phyloP scores from a whole-genome alignment of 2,797 vertebrate species.

The Lacerta bilineata region DNA sequence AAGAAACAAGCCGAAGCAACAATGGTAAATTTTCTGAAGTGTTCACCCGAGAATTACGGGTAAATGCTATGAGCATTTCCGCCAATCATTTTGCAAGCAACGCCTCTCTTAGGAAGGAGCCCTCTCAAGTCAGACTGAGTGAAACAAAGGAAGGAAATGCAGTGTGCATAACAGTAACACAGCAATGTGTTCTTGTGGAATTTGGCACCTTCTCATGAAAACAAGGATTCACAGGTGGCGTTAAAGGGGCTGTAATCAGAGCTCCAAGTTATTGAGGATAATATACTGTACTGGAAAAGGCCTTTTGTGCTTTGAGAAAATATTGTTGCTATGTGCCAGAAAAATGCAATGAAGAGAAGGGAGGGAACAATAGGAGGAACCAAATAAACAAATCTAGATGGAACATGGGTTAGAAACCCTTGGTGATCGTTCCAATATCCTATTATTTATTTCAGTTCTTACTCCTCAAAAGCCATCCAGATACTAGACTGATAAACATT shows the following conservation, averaged over 20 bases:
- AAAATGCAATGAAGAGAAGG: neutral
- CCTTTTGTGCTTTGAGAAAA: neutral
- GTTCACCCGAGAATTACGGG: neutral
- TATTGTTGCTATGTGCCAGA: neutral
- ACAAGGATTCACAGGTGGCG: constrained; percentile 9
- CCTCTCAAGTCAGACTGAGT: neutral
- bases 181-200: neutral
- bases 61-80: neutral
- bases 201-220: neutral
- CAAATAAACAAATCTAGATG: constrained; percentile 10
- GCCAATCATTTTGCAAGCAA: constrained; percentile 14
- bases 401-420: neutral
- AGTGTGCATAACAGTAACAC: neutral
- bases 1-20: neutral
- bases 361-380: neutral
- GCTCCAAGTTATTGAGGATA: neutral
- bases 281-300: neutral
- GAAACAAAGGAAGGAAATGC: neutral
- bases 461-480: neutral
- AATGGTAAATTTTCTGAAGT: neutral
- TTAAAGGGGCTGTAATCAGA: constrained; percentile 7
- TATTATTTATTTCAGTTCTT: constrained; percentile 21
- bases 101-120: neutral
- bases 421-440: neutral
- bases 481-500: neutral